phyloP scores from a whole-genome alignment of 2,888 invertebrate genomes.

The Tachina fera region DNA sequence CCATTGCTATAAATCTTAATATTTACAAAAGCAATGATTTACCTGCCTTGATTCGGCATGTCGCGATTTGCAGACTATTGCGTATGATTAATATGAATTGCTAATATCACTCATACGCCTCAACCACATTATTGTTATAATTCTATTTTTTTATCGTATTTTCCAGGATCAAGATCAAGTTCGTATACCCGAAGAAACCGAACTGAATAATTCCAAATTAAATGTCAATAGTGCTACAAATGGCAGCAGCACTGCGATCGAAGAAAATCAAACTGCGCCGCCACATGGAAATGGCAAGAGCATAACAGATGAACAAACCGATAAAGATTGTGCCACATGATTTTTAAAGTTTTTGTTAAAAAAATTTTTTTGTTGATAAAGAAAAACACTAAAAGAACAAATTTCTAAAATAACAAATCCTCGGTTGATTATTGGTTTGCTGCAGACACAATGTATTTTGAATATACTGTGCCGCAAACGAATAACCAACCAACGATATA shows the following conservation, averaged over 20 bases:
- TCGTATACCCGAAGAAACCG: slow-evolving; percentile 85
- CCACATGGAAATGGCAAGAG: slow-evolving; percentile 73
- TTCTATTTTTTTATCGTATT: not conserved
- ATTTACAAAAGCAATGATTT: too few relatives aligned
- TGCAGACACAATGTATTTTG: too few relatives aligned
- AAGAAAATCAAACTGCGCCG: slow-evolving; percentile 55
- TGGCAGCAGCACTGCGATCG: slow-evolving; percentile 43
- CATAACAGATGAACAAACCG: slow-evolving; percentile 74
- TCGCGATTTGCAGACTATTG: not conserved
- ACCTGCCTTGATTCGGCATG: not conserved
- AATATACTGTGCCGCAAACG: too few relatives aligned
- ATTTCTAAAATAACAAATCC: not conserved
- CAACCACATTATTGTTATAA: not conserved
- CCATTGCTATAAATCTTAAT: too few relatives aligned
- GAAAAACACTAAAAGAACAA: slow-evolving; percentile 26
- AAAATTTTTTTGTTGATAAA: slow-evolving; percentile 49
- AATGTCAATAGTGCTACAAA: slow-evolving; percentile 73
- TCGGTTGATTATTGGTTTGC: too few relatives aligned
- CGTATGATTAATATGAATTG: not conserved
- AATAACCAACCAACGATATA: too few relatives aligned
- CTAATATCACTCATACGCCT: not conserved
- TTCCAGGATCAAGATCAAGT: slow-evolving; percentile 84
- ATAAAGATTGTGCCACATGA: slow-evolving; percentile 77
- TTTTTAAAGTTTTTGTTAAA: slow-evolving; percentile 61
- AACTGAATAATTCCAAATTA: slow-evolving; percentile 77